Base-by-base conservation (phyloP, 1,140 invertebrate genomes). In the Tetramorium simillimum region DNA sequence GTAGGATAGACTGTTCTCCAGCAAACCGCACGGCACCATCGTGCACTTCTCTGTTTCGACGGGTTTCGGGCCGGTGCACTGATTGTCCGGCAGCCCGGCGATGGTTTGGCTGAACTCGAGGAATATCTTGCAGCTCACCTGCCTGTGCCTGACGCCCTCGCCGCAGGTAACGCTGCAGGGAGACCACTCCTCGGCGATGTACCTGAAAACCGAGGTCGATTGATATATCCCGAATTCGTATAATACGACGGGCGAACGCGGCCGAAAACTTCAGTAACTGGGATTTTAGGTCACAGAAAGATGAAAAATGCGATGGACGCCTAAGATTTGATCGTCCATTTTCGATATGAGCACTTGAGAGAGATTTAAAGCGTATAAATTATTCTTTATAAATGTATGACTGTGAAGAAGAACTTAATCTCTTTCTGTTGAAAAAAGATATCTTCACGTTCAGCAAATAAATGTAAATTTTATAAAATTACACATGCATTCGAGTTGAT, bases 51-150 rank as follows among this genome's bases (percentile, higher is more conserved):
- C 98, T 0, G 96, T 97, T 89, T 98, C 97, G 0, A 96, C 91
- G 0, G 98, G 98, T 92, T 98, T 98, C 0, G 96, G 96, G 0
- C 98, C 98, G 72, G 97, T 96, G 92, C 99, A 99, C 89, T 99
- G 97, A n/a, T 96, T 96, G 90, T 99, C 98, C 0, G 98, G 98
- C 14, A 99, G 94, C 88, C 97, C 97, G 0, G 98, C 98, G 56
- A 98, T 97, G 0, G 98, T 98, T 81, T 97, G 96, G 62, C 98
- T 98, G 93, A 98, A 98, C 94, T 99, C 98, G 62, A 99, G 95
- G 94, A 98, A 99, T 89, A 99, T 99, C 96, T 99, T 99, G 95
- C 99, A 99, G 82, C 97, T 96, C 1, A 99, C 98, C 90, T 97
- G 96, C 7, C 98, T 96, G 81, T 97, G 97, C 14, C 97, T 96